A percentile compares a stretch with the other conserved stretches of the same genome.
Conservation (phyloP, 2,797 vertebrate species). For the Typhlichthys eigenmanni region DNA sequence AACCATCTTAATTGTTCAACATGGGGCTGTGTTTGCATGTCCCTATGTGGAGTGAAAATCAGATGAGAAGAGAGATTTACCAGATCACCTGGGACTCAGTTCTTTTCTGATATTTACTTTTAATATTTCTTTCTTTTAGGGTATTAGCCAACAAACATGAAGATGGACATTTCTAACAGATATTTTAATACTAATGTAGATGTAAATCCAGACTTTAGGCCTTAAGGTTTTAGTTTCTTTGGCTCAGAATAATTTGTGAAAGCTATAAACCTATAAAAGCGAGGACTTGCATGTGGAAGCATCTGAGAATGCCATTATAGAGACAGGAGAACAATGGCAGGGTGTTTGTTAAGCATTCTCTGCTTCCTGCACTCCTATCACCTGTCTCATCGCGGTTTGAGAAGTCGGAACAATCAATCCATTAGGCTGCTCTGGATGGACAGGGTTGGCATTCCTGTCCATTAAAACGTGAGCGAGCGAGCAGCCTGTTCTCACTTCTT, state of each 20-base stretch:
- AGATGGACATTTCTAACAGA: conserved; percentile 1
- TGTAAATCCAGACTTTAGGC: conserved; percentile 13
- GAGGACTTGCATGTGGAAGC: conserved; percentile 30
- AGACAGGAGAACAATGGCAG: conserved; percentile 25
- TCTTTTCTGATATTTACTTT: neutral
- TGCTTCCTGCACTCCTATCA: neutral
- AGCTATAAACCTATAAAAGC: neutral
- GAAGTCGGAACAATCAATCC: neutral
- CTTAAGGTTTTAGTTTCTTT: neutral
- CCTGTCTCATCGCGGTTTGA: neutral
- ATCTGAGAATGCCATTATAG: conserved; percentile 36
- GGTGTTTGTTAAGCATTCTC: neutral
- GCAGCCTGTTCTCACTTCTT: neutral
- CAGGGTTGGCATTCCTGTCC: neutral
- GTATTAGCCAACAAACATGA: neutral
- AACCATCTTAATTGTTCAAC: conserved; percentile 55
- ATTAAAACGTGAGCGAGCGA: no score
- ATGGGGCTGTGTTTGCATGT: conserved; percentile 7
- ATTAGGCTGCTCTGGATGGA: neutral
- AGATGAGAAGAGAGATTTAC: conserved; percentile 2
- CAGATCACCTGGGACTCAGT: no score
- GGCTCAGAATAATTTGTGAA: neutral
- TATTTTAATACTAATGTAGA: conserved; percentile 29
- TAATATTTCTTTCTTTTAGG: conserved; percentile 7
- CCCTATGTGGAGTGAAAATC: conserved; percentile 12